Base-by-base conservation (phyloP, 2,888 invertebrate species). In the Diaprepes abbreviatus region DNA sequence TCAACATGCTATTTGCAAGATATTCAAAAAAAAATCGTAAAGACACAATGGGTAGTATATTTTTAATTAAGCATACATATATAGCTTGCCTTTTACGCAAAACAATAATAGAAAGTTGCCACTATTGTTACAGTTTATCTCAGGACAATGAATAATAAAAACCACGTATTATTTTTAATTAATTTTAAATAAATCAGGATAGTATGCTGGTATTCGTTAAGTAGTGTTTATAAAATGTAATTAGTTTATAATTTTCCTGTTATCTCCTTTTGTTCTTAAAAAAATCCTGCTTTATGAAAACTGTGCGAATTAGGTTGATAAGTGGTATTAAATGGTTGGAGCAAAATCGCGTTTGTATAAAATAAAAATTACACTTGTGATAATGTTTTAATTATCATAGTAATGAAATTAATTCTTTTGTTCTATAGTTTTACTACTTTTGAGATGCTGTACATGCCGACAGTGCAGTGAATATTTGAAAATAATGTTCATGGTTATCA, bases 21-120 rank as follows among this genome's bases (percentile, higher is more conserved):
- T 50, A 50, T 50, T 50, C 28, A 50, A 28, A 50, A 50, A 50
- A 50, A 24, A 12, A 16, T 9, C 4, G 14, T 16, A 43, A 12
- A 24, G 48, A 57, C 57, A 35, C 38, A 40, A 40, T 38, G 24
- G 40, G 57, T 38, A 40, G 57, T 40, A 38, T 28, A 57, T 57
- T 57, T 57, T 57, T 57, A 57, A 57, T 57, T 57, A 38, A 7
- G 17, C 17, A 57, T 19, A n/a, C 16, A 57, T 55, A 35, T 55
- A 17, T 40, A 14, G 40, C 24, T 57, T 14, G 48, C 48, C 48
- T 50, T 31, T 24, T 57, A 40, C 24, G 50, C 24, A n/a, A 48
- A 50, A 62, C 50, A 62, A 62, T 62, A 50, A 62, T 50, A 50
- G 62, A 62, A 62, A 62, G 62, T 50, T 62, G 35, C 21, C 35